Percentiles rank a stretch among this genome's conserved stretches.
Conservation (phyloP, 2,888 invertebrate genomes). For the Tubiluchus corallicola region DNA sequence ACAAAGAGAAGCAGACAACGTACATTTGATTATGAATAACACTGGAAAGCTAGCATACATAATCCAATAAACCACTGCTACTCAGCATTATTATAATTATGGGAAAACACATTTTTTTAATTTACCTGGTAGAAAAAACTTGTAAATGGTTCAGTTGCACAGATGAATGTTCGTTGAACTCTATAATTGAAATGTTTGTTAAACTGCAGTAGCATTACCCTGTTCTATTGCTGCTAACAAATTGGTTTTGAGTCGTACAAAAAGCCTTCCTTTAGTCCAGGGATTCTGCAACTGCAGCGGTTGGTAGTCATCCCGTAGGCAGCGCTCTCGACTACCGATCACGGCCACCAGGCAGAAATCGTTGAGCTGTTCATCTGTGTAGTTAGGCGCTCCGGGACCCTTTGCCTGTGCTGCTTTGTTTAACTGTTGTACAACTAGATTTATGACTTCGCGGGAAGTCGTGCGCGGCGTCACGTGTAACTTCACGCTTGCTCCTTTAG, state of each 20-base stretch:
- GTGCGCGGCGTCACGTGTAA: conserved; percentile 81
- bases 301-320: conserved; percentile 80
- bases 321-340: conserved; percentile 80
- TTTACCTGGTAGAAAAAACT: no score
- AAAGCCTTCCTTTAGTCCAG: conserved; percentile 81
- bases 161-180: no score
- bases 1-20: no score
- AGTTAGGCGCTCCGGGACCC: conserved; percentile 46
- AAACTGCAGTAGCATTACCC: conserved; percentile 31
- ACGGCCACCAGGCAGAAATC: conserved; percentile 89
- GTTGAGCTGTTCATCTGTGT: conserved; percentile 47
- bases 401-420: conserved; percentile 78
- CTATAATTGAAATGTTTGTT: no score
- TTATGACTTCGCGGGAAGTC: conserved; percentile 82
- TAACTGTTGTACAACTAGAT: conserved; percentile 81
- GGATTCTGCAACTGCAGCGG: conserved; percentile 83
- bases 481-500: conserved; percentile 76
- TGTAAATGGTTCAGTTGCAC: no score
- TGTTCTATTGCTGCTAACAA: conserved; percentile 28
- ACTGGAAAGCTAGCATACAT: no score
- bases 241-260: conserved; percentile 71
- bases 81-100: no score
- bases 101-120: no score
- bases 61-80: no score
- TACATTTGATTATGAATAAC: no score